Percentiles rank a stretch among this genome's conserved stretches.
Conservation (phyloP, 2,113 vertebrate genomes). For the Pelecanoides urinatrix region DNA sequence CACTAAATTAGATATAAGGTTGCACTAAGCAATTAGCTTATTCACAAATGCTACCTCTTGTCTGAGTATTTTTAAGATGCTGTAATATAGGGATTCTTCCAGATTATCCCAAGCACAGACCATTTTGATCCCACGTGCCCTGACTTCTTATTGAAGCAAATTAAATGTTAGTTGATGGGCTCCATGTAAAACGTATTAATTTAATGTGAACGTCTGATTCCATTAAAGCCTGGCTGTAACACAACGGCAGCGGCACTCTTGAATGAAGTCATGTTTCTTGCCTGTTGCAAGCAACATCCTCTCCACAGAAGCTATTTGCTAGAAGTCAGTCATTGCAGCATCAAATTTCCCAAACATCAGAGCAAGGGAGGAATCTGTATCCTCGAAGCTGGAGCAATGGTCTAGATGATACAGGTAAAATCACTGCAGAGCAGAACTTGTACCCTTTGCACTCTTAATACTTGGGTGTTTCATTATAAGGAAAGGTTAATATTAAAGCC, state of each 20-base stretch:
- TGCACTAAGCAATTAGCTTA: background rate
- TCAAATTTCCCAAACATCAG: background rate
- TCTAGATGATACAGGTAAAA: background rate
- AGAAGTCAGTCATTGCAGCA: background rate
- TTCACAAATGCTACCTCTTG: background rate
- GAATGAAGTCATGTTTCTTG: background rate
- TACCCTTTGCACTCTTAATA: background rate
- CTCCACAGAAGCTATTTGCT: background rate
- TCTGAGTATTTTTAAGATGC: background rate
- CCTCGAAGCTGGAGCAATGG: background rate
- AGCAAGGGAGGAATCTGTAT: rapidly evolving
- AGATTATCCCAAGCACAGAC: background rate
- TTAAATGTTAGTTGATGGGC: slow-evolving; percentile 73
- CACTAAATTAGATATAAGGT: background rate
- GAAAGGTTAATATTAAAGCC: background rate
- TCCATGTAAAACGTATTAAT: slow-evolving; percentile 66
- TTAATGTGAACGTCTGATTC: slow-evolving; percentile 63
- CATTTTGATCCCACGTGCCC: background rate
- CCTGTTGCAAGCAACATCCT: background rate
- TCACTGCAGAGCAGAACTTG: background rate
- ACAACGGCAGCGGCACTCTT: background rate
- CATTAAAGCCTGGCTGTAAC: slow-evolving; percentile 69
- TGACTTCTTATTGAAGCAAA: slow-evolving; percentile 49
- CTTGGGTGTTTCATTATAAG: background rate
- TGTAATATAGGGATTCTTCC: background rate